Conservation (phyloP, 2,888 invertebrate genomes). For the Pyrochroa serraticornis region DNA sequence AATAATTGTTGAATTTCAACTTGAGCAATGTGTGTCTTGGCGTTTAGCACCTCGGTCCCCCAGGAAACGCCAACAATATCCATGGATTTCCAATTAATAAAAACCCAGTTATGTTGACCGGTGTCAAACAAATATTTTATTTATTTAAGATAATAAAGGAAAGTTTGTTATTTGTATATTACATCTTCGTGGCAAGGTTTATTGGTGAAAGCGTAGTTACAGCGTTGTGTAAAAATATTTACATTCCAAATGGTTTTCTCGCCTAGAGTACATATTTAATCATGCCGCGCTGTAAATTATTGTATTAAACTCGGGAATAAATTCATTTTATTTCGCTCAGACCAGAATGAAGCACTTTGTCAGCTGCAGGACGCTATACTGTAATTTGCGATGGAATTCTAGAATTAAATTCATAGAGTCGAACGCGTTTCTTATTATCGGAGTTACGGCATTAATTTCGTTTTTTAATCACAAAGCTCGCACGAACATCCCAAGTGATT, state of each 20-base stretch:
- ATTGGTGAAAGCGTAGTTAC: conserved; percentile 29
- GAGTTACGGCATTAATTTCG: conserved; percentile 1
- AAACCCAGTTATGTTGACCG: conserved; percentile 25
- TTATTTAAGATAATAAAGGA: conserved; percentile 34
- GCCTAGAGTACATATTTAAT: conserved; percentile 38
- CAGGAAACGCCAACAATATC: background rate
- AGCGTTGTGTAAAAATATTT: conserved; percentile 35
- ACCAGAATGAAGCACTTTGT: conserved; percentile 30
- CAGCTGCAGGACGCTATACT: background rate
- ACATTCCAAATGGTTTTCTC: conserved; percentile 36
- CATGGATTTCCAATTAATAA: conserved; percentile 27
- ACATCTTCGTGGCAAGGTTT: conserved; percentile 30
- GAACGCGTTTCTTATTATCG: conserved; percentile 1
- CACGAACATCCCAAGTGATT: no score
- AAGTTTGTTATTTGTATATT: conserved; percentile 31
- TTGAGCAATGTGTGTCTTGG: no score
- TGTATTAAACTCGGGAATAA: conserved; percentile 35
- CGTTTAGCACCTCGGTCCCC: no score
- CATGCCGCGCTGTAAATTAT: conserved; percentile 35
- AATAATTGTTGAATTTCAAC: no score
- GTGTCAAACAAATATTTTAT: conserved; percentile 26
- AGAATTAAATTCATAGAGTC: no score
- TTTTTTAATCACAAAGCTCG: background rate
- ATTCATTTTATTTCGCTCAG: conserved; percentile 32
- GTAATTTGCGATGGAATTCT: no score